A percentile compares a stretch with the other conserved stretches of the same genome.
phyloP scores from a whole-genome alignment of 2,113 vertebrate genomes.

The Elanoides forficatus region DNA sequence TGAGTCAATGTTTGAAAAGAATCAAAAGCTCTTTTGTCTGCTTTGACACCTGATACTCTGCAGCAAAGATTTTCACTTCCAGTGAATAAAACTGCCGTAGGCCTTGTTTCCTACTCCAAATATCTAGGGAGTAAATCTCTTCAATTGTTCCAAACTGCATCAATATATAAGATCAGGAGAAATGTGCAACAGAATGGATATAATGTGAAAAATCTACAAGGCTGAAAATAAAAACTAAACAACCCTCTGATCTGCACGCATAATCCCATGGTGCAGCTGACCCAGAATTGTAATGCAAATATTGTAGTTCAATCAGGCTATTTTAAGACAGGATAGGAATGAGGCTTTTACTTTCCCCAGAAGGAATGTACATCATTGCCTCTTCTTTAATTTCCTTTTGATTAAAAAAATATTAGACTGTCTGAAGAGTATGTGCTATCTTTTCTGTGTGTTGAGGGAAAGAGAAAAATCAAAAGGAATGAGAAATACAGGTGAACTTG shows the following conservation, averaged over 20 bases:
- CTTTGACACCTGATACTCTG: slow-evolving; percentile 36
- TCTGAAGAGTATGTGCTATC: slow-evolving; percentile 58
- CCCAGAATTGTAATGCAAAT: slow-evolving; percentile 71
- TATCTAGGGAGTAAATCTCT: slow-evolving; percentile 15
- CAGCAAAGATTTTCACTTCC: slow-evolving; percentile 22
- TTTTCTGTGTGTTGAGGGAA: slow-evolving; percentile 31
- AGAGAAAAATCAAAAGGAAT: slow-evolving; percentile 55
- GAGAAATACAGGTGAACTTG: slow-evolving; percentile 53
- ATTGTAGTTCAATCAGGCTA: slow-evolving; percentile 63
- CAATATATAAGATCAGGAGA: not conserved
- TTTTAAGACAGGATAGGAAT: slow-evolving; percentile 64
- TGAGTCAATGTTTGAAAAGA: not conserved
- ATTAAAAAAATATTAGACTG: slow-evolving; percentile 75
- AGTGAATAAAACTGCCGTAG: not conserved
- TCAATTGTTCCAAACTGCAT: not conserved
- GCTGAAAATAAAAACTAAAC: slow-evolving; percentile 57
- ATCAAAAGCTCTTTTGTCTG: slow-evolving; percentile 51
- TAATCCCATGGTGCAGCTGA: slow-evolving; percentile 63
- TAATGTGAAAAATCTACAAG: slow-evolving; percentile 46
- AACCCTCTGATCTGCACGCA: slow-evolving; percentile 23
- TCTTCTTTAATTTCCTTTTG: slow-evolving; percentile 75
- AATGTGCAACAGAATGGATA: slow-evolving; percentile 14
- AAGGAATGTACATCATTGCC: slow-evolving; percentile 68
- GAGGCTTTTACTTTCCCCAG: slow-evolving; percentile 54
- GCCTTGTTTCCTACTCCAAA: slow-evolving; percentile 15